phyloP scores from a whole-genome alignment of 1,140 invertebrate species.

The Procambarus virginalis region DNA sequence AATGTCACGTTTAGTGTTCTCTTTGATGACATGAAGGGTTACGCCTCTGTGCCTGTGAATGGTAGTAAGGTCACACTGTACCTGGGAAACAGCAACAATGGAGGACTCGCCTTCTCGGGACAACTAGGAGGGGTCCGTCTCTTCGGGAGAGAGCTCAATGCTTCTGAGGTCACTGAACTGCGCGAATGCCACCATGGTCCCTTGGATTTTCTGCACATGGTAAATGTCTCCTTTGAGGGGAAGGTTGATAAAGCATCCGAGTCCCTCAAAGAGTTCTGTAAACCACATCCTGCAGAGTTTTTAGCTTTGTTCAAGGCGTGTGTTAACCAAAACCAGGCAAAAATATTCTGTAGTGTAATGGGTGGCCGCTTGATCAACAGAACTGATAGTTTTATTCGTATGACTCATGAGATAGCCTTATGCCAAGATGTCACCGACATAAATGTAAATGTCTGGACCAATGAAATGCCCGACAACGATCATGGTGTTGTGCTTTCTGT shows the following conservation, averaged over 20 bases:
- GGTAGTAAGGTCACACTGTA: not conserved
- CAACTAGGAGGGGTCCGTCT: not conserved
- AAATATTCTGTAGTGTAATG: not conserved
- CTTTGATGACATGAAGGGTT: not conserved
- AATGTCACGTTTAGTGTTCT: not conserved
- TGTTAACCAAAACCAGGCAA: not conserved
- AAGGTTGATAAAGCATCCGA: not conserved
- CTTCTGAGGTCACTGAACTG: not conserved
- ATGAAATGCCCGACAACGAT: not conserved
- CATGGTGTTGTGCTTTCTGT: not conserved
- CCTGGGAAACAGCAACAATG: not conserved
- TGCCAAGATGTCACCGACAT: not conserved
- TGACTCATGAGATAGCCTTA: not conserved
- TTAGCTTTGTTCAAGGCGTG: constrained; percentile 8
- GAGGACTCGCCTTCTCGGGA: not conserved
- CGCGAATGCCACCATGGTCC: not conserved
- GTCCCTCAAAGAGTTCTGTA: not conserved
- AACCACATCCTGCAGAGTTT: constrained; percentile 9
- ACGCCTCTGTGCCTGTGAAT: not conserved
- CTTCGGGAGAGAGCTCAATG: not conserved
- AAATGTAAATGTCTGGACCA: not conserved
- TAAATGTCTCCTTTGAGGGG: not conserved
- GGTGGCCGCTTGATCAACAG: not conserved
- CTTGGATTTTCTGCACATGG: not conserved
- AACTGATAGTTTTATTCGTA: not conserved